Conservation (phyloP, 92 coral and sea anemone species). For the Porites rus region DNA sequence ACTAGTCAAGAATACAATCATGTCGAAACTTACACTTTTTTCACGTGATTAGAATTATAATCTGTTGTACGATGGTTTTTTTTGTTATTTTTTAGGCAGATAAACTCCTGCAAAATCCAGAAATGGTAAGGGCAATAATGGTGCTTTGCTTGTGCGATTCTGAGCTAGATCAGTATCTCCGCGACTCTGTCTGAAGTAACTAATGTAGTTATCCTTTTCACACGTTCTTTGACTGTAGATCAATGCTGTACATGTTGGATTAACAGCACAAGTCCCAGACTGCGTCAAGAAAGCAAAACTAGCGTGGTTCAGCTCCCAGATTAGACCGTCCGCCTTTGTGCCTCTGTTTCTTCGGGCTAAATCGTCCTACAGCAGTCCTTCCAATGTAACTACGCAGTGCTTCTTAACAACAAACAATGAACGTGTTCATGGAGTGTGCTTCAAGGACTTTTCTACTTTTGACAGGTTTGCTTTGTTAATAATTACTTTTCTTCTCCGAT, state of each 20-base stretch:
- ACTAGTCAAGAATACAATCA: too few relatives aligned
- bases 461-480: not conserved
- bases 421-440: constrained; percentile 58
- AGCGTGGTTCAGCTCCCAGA: constrained; percentile 40
- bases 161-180: too few relatives aligned
- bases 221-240: constrained; percentile 34
- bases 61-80: not conserved
- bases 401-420: constrained; percentile 4
- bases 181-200: not conserved
- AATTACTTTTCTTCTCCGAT: too few relatives aligned
- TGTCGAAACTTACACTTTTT: too few relatives aligned
- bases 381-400: constrained; percentile 5
- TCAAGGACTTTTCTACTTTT: constrained; percentile 29
- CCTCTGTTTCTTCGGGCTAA: constrained; percentile 38
- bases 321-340: constrained; percentile 35
- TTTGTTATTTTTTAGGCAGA: constrained; percentile 46
- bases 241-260: constrained; percentile 68
- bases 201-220: too few relatives aligned
- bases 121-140: constrained; percentile 56
- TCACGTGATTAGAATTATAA: too few relatives aligned
- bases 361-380: not conserved
- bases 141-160: not conserved
- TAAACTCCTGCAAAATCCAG: constrained; percentile 61
- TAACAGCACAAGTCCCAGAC: constrained; percentile 43
- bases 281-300: constrained; percentile 52